Evolutionary conservation across 2,113 vertebrate genomes (phyloP), one percentile per base, ranked within the genome.

Genomic region (Riparia riparia): DNA sequence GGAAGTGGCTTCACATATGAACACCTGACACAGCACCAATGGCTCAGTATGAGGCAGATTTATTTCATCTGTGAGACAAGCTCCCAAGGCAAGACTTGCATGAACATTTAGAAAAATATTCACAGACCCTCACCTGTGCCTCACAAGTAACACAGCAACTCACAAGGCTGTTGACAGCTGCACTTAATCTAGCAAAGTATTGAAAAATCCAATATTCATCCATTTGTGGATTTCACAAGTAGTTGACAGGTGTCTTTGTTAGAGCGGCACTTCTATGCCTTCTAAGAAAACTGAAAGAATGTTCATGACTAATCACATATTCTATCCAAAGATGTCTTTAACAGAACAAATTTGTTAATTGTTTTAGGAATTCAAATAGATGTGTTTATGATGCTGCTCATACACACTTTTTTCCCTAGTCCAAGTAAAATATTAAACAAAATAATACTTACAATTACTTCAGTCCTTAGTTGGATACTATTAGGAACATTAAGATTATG

Each of bases 51-150:
- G 20, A 45, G 17, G 9, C 19, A 86, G 49, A 69, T 34, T 18
- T 12, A n/a, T 65, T 34, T 41, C 0, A 11, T 8, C 2, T 10
- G 10, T 17, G 22, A 25, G 28, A 53, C 6, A 76, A 65, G 7
- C 32, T 14, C 14, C 6, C 32, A 44, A 44, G 28, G n/a, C n/a
- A 60, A 53, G 10, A 7, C 22, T 51, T 45, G 10, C 32, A 25
- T 0, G 0, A 69, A 24, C 24, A 65, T 28, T 49, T 82, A 8
- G 51, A 47, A 65, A 80, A 66, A 70, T 37, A 88, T 14, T 12
- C 28, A 50, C 9, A 76, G 42, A 17, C 4, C 15, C 15, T 82
- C 44, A 72, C 5, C 53, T 58, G 13, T 53, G 19, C 32, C 45
- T 82, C 39, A 39, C 12, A 86, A 89, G 12, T 50, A 79, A 32